Evolutionary conservation across 1,140 invertebrate species (phyloP), one percentile per base, ranked within the genome.

Genomic region (Magallana angulata): DNA sequence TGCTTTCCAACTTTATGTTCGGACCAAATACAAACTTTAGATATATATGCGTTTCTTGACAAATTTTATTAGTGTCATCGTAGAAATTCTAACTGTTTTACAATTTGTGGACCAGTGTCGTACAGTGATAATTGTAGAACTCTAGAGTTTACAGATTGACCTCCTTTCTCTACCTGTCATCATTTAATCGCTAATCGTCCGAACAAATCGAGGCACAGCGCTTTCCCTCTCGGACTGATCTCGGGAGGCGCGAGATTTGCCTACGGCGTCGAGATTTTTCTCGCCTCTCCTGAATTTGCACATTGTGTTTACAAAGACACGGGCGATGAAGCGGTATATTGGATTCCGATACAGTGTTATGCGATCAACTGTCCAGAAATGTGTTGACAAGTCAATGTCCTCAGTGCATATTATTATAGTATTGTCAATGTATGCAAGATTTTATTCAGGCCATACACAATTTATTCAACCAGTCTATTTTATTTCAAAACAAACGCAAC

Each of bases 11-110:
- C 12, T 6, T 64, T 16, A n/a, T n/a, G 60, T n/a, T 64, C 60
- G 16, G 16, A 64, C 14, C 60, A 64, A 64, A 64, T n/a, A 6
- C 12, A 62, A 14, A n/a, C n/a, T n/a, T 12, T 62, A 6, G 14
- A 62, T 62, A 62, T 62, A 62, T 30, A 30, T 36, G 36, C 24
- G 12, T 76, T 76, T 76, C 36, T 30, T 30, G 24, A 30, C 24
- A 30, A 76, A 76, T 12, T 76, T 24, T 76, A 76, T 76, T 76
- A 76, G 68, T 76, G 68, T 76, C 68, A 76, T 36, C 18, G 68
- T 30, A 30, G 68, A 36, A 30, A 30, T 11, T 76, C 68, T 76
- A 30, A 36, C 11, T 76, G 8, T 76, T 76, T 76, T 76, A 76
- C 68, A 76, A 76, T 30, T 76, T 12, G 24, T 12, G 9, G 24